Conservation (phyloP, 2,113 vertebrate species). For the Apus apus region DNA sequence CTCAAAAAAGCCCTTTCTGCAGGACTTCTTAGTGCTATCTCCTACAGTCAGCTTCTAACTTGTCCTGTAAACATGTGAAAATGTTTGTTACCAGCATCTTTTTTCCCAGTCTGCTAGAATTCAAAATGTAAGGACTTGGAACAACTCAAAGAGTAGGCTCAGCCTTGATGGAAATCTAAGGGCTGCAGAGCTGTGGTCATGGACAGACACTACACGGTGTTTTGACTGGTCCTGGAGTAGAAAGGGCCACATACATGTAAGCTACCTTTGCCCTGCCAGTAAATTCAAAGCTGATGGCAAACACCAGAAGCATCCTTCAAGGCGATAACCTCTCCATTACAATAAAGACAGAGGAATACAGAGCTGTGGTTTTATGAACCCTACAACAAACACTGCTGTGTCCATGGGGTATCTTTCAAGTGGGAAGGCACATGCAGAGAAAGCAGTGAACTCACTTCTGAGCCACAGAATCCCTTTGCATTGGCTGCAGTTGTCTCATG, state of each 20-base stretch:
- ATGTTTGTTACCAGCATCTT: neutral
- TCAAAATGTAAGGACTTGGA: constrained; percentile 11
- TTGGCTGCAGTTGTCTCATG: neutral
- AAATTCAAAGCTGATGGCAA: neutral
- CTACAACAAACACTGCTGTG: neutral
- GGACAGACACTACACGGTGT: neutral
- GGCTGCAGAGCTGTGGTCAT: neutral
- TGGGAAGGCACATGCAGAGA: neutral
- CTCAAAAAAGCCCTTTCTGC: neutral
- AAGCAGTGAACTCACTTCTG: neutral
- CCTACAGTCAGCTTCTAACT: neutral
- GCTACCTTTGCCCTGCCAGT: neutral
- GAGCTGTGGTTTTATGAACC: neutral
- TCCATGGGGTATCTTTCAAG: neutral
- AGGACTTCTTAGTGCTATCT: neutral
- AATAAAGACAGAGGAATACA: neutral
- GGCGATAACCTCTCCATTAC: neutral
- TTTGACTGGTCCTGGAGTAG: neutral
- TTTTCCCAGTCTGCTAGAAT: neutral
- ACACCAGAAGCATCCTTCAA: neutral
- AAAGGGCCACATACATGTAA: neutral
- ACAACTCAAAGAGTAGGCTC: neutral
- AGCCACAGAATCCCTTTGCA: neutral
- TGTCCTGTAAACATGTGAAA: neutral
- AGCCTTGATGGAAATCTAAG: constrained; percentile 22